Base-by-base conservation (phyloP, 2,113 vertebrate genomes). In the Burhinus bistriatus region DNA sequence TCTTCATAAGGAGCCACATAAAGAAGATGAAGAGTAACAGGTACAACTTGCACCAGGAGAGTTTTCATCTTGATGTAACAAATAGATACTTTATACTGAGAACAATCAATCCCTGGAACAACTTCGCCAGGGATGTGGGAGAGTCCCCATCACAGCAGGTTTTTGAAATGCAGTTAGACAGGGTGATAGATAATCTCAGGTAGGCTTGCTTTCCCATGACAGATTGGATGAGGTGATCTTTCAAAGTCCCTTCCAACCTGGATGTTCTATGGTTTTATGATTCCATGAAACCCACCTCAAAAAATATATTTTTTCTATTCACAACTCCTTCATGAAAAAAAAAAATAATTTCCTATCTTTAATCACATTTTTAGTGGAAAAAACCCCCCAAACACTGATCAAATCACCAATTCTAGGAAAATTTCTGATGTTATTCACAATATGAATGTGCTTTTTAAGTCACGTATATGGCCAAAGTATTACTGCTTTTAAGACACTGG, bases 341-440 rank as follows among this genome's bases (percentile, higher is more conserved):
- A 40, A 40, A 40, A 40, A 40, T n/a, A n/a, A 40, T 85, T 62
- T 8, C 26, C 12, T 54, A n/a, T 15, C 14, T 64, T 80, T 51
- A 58, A 22, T 75, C 18, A 65, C 12, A 61, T 1, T 36, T 29
- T 27, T 58, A 38, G 38, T 38, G 15, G 19, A 12, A 75, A 83
- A 52, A 26, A 7, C 5, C 0, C 2, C 2, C 8, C 9, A 54
- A 27, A 12, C 12, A 47, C 30, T 38, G 18, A 27, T 27, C 7
- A 64, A 55, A 55, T 59, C 6, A 76, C 11, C 32, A 78, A 8
- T 22, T 91, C 9, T 49, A 66, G 45, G 12, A 75, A 62, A 66
- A 10, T 15, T 71, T 64, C 22, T 76, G 49, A 65, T 49, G 8
- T 47, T 85, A 75, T 38, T 87, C 49, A 58, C 12, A 52, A 10